These are phyloP conservation scores for Caenorhabditis afra DNA, from an alignment of 2,888 invertebrate species.

Conservation along the genomic window DNA sequence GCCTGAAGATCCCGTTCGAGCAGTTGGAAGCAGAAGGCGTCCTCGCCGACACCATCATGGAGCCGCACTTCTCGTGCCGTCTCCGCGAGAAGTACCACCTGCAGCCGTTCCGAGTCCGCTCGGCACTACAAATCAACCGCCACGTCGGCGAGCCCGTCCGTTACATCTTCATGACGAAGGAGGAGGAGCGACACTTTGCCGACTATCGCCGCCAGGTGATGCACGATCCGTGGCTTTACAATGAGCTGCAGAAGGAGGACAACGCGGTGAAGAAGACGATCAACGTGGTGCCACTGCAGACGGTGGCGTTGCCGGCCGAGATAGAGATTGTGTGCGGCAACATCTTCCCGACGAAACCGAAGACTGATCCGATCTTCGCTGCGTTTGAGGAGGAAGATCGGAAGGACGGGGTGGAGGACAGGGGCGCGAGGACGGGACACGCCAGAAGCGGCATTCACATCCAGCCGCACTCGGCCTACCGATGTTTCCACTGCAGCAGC, in stretches of 20 bases:
- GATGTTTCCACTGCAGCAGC: constrained; percentile 67
- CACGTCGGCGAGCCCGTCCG: constrained; percentile 65
- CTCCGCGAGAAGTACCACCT: constrained; percentile 61
- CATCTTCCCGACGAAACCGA: constrained; percentile 40
- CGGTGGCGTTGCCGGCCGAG: constrained; percentile 66
- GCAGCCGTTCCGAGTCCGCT: constrained; percentile 49
- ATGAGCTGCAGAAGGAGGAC: constrained; percentile 55
- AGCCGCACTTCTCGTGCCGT: constrained; percentile 64
- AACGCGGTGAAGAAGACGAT: constrained; percentile 41
- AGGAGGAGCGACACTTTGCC: constrained; percentile 63
- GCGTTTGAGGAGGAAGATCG: constrained; percentile 27
- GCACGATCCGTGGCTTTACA: constrained; percentile 56
- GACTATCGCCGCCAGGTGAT: constrained; percentile 52
- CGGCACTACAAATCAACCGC: constrained; percentile 58
- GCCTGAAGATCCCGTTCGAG: constrained; percentile 53
- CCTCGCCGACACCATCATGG: constrained; percentile 57
- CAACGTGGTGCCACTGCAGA: constrained; percentile 58
- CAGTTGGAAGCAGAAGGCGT: constrained; percentile 60
- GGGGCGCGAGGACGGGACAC: constrained; percentile 65
- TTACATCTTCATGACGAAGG: constrained; percentile 65
- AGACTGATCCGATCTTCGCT: constrained; percentile 31
- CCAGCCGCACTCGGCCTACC: constrained; percentile 63
- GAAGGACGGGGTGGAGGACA: constrained; percentile 27
- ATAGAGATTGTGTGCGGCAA: constrained; percentile 66
- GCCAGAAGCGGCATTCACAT: constrained; percentile 45